Conservation (phyloP, 1,140 invertebrate species). For the Meloidogyne hapla region DNA sequence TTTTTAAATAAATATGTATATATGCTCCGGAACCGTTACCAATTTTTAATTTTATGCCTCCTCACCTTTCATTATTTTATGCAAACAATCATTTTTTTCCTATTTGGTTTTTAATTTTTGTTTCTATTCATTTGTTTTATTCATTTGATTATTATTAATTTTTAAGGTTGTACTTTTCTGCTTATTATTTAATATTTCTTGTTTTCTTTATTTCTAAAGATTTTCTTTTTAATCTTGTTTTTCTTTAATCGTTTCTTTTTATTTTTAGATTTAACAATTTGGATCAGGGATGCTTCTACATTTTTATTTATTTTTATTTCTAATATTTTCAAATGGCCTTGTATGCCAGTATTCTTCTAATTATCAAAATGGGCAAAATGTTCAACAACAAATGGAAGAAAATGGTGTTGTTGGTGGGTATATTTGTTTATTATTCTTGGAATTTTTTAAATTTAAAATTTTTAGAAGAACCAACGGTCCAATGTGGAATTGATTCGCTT, state of each 20-base stretch:
- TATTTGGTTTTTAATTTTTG: neutral
- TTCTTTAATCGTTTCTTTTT: too few species aligned
- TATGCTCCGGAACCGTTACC: neutral
- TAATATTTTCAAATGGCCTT: neutral
- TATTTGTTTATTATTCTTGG: neutral
- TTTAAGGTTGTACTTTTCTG: too few species aligned
- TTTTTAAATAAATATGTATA: neutral
- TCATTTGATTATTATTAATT: too few species aligned
- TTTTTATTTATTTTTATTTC: neutral
- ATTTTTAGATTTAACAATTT: neutral
- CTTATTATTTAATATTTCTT: too few species aligned
- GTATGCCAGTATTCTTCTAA: neutral
- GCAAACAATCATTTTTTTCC: neutral
- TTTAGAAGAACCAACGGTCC: conserved; percentile 42
- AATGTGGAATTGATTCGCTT: conserved; percentile 37
- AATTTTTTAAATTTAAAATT: neutral
- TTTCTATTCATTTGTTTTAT: too few species aligned
- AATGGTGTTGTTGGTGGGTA: neutral
- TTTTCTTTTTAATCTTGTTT: too few species aligned
- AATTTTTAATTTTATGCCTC: neutral
- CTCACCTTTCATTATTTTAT: neutral
- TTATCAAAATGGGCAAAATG: neutral
- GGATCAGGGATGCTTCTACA: neutral
- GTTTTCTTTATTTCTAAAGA: too few species aligned
- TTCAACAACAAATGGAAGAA: neutral